Evolutionary conservation across 2,888 invertebrate genomes (phyloP), one percentile per base, ranked within the genome.

Genomic region (Megamerina dolium): DNA sequence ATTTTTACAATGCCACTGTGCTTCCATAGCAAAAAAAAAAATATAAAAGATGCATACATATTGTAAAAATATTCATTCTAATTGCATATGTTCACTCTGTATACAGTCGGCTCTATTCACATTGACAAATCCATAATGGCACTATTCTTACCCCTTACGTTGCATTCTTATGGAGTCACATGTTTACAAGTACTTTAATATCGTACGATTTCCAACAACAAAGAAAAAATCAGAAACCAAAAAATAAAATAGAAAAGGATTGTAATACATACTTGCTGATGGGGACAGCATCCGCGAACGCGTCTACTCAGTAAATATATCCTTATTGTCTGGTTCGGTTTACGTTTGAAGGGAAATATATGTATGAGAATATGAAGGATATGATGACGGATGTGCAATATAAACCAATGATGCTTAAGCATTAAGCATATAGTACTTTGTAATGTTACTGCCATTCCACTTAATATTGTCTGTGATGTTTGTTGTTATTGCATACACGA

Each of bases 151-250:
- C 31, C 4, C 14, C 14, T 16, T 16, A 8, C 30, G 2, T 14
- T 16, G n/a, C 31, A 31, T 31, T n/a, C n/a, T n/a, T n/a, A n/a
- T n/a, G n/a, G n/a, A n/a, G n/a, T n/a, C n/a, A n/a, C n/a, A n/a
- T n/a, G n/a, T n/a, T n/a, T n/a, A n/a, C n/a, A n/a, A n/a, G 34
- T 19, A 34, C 18, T 34, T 34, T 34, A 34, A 34, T 34, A 19
- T 34, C 34, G 34, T 19, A 34, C n/a, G n/a, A n/a, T n/a, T n/a
- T n/a, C n/a, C n/a, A n/a, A n/a, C n/a, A n/a, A n/a, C n/a, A n/a
- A n/a, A n/a, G n/a, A n/a, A n/a, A n/a, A n/a, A n/a, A n/a, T n/a
- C n/a, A n/a, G n/a, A n/a, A n/a, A n/a, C n/a, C n/a, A 34, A 34
- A 17, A 18, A 34, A 20, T 17, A 18, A 34, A 34, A 18, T n/a